Percentiles rank a stretch among this genome's conserved stretches.
Evolutionary conservation across 2,797 vertebrate genomes (phyloP).

Genomic region (Darevskia mixta): DNA sequence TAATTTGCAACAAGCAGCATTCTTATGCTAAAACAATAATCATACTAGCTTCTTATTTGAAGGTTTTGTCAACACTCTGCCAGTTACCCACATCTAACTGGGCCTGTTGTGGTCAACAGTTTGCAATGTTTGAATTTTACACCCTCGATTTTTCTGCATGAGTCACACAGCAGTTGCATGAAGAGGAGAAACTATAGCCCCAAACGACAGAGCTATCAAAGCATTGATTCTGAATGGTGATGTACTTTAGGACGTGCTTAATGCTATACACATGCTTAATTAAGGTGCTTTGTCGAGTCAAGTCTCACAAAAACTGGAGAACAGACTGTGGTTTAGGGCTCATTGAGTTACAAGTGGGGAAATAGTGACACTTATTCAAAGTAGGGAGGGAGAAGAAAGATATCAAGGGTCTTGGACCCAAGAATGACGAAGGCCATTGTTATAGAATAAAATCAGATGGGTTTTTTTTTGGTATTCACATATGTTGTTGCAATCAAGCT

Average conservation of each 20-base stretch:
- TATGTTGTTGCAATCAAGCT: neutral
- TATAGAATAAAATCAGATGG: neutral
- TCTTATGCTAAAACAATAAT: neutral
- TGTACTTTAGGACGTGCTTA: neutral
- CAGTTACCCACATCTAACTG: neutral
- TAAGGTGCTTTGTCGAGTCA: neutral
- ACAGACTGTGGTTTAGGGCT: neutral
- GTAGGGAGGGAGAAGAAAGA: neutral
- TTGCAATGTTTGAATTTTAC: neutral
- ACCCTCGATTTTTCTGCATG: neutral
- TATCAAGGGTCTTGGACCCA: neutral
- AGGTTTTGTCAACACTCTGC: neutral
- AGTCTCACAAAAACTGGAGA: neutral
- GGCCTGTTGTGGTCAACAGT: neutral
- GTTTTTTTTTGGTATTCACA: neutral
- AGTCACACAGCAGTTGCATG: neutral
- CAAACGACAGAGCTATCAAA: neutral
- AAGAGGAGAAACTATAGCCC: neutral
- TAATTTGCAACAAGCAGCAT: neutral
- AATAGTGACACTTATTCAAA: neutral
- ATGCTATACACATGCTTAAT: neutral
- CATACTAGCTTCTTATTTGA: slow-evolving; percentile 15
- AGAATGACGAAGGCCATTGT: neutral
- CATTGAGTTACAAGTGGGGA: neutral
- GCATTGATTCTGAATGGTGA: neutral